Conservation (phyloP, 2,888 invertebrate genomes). For the Melangyna quadrimaculata region DNA sequence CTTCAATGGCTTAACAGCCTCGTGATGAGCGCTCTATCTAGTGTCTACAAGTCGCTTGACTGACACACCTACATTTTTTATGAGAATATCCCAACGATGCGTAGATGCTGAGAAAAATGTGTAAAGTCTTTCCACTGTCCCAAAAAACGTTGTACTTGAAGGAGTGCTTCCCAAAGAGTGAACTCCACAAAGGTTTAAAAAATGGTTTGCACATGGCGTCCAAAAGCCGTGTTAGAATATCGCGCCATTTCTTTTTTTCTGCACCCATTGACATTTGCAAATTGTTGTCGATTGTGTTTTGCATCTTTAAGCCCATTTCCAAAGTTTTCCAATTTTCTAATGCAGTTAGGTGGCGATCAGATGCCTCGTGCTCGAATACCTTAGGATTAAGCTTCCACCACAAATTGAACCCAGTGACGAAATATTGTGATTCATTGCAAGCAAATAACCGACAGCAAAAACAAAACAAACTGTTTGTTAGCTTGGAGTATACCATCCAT, state of each 20-base stretch:
- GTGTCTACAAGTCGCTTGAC: slow-evolving; percentile 23
- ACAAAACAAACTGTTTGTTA: slow-evolving; percentile 24
- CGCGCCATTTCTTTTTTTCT: slow-evolving; percentile 25
- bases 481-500: slow-evolving; percentile 32
- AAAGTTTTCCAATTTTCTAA: slow-evolving; percentile 19
- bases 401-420: background rate
- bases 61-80: no score
- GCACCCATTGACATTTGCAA: slow-evolving; percentile 6
- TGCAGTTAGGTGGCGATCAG: slow-evolving; percentile 21
- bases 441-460: background rate
- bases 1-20: slow-evolving; percentile 26
- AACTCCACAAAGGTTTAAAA: no score
- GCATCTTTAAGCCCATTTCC: slow-evolving; percentile 14
- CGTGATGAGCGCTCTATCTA: no score
- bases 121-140: no score
- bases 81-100: no score
- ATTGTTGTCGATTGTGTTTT: slow-evolving; percentile 29
- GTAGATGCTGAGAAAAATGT: no score
- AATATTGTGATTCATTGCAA: background rate
- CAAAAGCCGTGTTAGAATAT: slow-evolving; percentile 20
- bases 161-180: no score
- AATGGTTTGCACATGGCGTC: slow-evolving; percentile 8
- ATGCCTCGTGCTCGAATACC: slow-evolving; percentile 16
- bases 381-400: background rate
- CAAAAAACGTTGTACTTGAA: no score